These are phyloP conservation scores for Drosophila kurseongensis DNA, from an alignment of 1,140 invertebrate genomes.

Conservation along the genomic window DNA sequence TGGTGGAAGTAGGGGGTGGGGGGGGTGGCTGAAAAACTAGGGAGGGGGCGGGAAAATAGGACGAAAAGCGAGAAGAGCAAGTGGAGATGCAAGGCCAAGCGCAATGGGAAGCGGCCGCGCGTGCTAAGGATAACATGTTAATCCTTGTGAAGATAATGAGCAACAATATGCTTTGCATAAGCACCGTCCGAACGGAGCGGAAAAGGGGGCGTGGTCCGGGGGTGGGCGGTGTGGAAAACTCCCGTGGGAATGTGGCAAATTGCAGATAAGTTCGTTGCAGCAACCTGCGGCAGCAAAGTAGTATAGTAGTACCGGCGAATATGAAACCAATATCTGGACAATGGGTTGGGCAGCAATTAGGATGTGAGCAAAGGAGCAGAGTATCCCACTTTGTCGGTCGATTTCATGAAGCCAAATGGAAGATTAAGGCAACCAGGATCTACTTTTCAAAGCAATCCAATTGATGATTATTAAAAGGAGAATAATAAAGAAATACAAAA, in stretches of 20 bases:
- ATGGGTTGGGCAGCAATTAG: constrained; percentile 14
- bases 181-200: constrained; percentile 14
- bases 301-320: not conserved
- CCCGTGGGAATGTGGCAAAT: constrained; percentile 25
- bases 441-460: too few species aligned
- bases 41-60: too few species aligned
- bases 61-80: not conserved
- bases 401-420: not conserved
- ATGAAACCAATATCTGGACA: constrained; percentile 34
- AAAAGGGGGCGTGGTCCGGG: not conserved
- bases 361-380: constrained; percentile 1
- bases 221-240: not conserved
- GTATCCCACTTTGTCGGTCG: not conserved
- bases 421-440: too few species aligned
- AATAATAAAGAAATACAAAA: too few species aligned
- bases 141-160: constrained; percentile 75
- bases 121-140: constrained; percentile 78
- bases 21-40: not conserved
- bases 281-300: not conserved
- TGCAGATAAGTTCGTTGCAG: constrained; percentile 27
- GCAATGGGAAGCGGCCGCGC: constrained; percentile 51
- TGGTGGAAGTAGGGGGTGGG: too few species aligned
- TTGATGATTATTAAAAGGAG: too few species aligned
- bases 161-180: constrained; percentile 79
- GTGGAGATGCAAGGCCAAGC: constrained; percentile 3